Evolutionary conservation across 2,113 vertebrate species (phyloP).

Genomic region (Anguilla japonica): DNA sequence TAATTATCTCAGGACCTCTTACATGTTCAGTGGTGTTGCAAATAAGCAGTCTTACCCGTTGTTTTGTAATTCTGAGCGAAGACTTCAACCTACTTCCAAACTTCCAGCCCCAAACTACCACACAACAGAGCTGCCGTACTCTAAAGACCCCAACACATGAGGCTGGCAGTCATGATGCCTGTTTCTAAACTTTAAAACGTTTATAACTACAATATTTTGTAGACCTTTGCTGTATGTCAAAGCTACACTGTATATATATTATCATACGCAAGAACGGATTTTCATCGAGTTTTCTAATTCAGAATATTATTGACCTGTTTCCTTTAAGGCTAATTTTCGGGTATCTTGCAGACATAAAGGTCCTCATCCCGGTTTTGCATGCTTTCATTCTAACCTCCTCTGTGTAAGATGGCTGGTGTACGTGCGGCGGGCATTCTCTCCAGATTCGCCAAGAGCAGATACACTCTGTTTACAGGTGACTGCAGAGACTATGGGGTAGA

Average conservation of each 20-base stretch:
- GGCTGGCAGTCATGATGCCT: slow-evolving; percentile 46
- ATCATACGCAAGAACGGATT: not conserved
- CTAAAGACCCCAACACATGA: slow-evolving; percentile 39
- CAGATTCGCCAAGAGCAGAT: slow-evolving; percentile 32
- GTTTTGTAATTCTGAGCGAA: not conserved
- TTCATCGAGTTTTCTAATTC: not conserved
- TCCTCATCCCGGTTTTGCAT: slow-evolving; percentile 9
- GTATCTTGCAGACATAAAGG: slow-evolving; percentile 4
- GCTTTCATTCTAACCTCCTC: not conserved
- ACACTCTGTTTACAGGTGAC: slow-evolving; percentile 36
- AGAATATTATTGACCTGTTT: not conserved
- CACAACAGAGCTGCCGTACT: slow-evolving; percentile 41
- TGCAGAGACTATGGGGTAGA: not conserved
- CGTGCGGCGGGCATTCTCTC: slow-evolving; percentile 32
- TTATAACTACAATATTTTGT: not conserved
- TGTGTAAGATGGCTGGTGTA: slow-evolving; percentile 37
- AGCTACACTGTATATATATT: not conserved
- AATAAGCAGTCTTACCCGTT: not conserved
- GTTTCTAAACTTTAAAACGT: not conserved
- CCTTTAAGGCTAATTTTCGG: not conserved
- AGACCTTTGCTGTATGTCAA: not conserved
- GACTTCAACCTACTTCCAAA: slow-evolving; percentile 39
- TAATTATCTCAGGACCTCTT: not conserved
- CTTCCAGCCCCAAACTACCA: slow-evolving; percentile 23
- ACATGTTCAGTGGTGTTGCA: not conserved